Evolutionary conservation across 1,140 invertebrate species (phyloP).

Genomic region (Ruditapes philippinarum): DNA sequence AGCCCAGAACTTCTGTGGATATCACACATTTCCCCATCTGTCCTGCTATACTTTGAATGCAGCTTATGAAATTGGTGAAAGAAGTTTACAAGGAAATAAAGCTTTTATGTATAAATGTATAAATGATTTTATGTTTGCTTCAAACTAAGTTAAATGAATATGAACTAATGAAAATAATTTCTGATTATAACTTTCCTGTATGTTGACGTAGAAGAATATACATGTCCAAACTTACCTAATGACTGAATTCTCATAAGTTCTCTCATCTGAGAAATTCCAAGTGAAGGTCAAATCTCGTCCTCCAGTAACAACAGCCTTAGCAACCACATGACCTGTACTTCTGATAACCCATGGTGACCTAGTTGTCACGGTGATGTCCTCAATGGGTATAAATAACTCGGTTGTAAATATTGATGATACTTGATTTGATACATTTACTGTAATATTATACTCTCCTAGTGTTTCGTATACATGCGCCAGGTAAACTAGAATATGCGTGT

Average conservation of each 20-base stretch:
- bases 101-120: too few species aligned
- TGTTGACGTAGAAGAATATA: too few species aligned
- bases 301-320: slow-evolving; percentile 52
- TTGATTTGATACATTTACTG: slow-evolving; percentile 55
- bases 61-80: too few species aligned
- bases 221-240: too few species aligned
- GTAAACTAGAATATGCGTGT: not conserved
- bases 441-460: slow-evolving; percentile 17
- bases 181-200: too few species aligned
- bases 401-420: slow-evolving; percentile 20
- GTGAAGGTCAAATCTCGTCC: slow-evolving; percentile 60
- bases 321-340: slow-evolving; percentile 39
- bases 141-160: too few species aligned
- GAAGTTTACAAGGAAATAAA: too few species aligned
- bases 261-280: slow-evolving; percentile 62
- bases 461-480: slow-evolving; percentile 12
- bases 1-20: too few species aligned
- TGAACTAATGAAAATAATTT: too few species aligned
- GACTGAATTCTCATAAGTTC: not conserved
- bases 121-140: too few species aligned
- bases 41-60: too few species aligned
- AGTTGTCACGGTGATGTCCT: slow-evolving; percentile 42
- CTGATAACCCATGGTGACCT: slow-evolving; percentile 41
- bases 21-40: too few species aligned
- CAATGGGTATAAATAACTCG: slow-evolving; percentile 43